phyloP scores from a whole-genome alignment of 2,113 vertebrate genomes.

The Orientallactaga bullata region DNA sequence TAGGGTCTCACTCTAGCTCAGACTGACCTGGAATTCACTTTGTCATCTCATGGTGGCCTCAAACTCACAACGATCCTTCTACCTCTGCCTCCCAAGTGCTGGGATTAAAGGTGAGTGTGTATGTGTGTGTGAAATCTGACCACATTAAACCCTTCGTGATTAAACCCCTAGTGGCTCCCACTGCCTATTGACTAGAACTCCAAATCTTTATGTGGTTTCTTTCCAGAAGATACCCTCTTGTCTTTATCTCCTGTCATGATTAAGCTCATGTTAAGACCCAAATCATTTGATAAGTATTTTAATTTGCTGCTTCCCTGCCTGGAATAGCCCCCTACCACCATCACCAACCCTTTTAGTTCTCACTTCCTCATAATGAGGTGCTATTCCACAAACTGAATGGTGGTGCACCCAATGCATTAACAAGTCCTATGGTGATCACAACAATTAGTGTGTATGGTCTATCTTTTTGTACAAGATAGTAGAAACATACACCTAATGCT shows the following conservation, averaged over 20 bases:
- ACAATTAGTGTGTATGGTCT: background rate
- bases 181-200: background rate
- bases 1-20: too few relatives aligned
- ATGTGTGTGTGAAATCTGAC: background rate
- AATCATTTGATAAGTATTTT: background rate
- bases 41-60: too few relatives aligned
- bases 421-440: rapidly evolving
- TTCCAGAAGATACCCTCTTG: background rate
- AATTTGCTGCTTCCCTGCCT: background rate
- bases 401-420: too few relatives aligned
- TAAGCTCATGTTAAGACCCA: background rate
- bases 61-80: too few relatives aligned
- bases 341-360: background rate
- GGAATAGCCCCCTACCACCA: background rate
- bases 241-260: background rate
- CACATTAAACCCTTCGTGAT: background rate
- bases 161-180: background rate
- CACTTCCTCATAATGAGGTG: background rate
- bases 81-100: too few relatives aligned
- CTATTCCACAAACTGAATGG: background rate
- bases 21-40: too few relatives aligned
- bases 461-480: background rate
- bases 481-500: background rate
- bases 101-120: background rate
- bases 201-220: background rate